Evolutionary conservation across 1,140 invertebrate species (phyloP).

Genomic region (Goniozus legneri): DNA sequence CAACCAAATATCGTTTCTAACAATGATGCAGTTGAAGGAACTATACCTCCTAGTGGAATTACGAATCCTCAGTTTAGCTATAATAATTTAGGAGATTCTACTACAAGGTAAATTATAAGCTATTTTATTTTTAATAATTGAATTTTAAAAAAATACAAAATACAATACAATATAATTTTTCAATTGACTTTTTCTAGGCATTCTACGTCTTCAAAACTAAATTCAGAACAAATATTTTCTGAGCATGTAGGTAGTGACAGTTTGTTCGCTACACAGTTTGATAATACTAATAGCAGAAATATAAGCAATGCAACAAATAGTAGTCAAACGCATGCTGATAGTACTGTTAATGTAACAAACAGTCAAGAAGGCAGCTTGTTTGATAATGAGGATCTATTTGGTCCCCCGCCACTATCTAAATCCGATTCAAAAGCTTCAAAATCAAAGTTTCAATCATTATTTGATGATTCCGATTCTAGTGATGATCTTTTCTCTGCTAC

Average conservation of each 20-base stretch:
- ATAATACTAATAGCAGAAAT: neutral
- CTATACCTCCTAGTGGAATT: slow-evolving; percentile 26
- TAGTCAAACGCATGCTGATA: neutral
- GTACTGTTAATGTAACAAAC: slow-evolving; percentile 5
- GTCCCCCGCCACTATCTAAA: slow-evolving; percentile 38
- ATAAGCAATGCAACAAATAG: neutral
- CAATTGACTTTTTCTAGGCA: too few species aligned
- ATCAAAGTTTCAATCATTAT: slow-evolving; percentile 31
- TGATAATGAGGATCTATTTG: slow-evolving; percentile 38
- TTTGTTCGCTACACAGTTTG: slow-evolving; percentile 19
- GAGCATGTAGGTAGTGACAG: slow-evolving; percentile 36
- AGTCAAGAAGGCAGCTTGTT: slow-evolving; percentile 27
- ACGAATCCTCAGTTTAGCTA: slow-evolving; percentile 26
- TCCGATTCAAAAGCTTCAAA: slow-evolving; percentile 25
- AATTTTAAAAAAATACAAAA: too few species aligned
- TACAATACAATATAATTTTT: too few species aligned
- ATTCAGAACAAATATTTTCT: slow-evolving; percentile 37
- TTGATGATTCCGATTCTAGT: slow-evolving; percentile 42
- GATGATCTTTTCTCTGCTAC: slow-evolving; percentile 40
- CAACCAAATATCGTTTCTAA: too few species aligned
- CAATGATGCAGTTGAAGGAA: neutral
- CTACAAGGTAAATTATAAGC: slow-evolving; percentile 27
- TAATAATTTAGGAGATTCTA: slow-evolving; percentile 20
- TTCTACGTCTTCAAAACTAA: slow-evolving; percentile 34
- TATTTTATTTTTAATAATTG: too few species aligned